Base-by-base conservation (phyloP, 1,140 invertebrate species). In the Bombus balteatus region DNA sequence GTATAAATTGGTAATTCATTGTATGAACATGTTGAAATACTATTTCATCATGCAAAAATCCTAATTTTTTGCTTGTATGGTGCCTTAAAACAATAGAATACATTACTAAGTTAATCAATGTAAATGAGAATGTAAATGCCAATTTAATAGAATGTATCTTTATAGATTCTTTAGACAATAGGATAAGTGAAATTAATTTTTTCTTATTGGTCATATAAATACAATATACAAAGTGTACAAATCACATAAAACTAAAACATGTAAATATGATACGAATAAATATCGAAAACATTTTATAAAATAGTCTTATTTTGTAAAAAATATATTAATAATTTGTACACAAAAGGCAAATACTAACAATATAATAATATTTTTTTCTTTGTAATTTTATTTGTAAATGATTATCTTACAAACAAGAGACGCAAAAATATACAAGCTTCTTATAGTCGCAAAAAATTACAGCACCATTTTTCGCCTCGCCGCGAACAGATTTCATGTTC, bases 351-450 rank as follows among this genome's bases (percentile, higher is more conserved):
- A 83, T 9, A 34, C 10, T 53, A 73, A 71, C 32, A 3, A 25
- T 37, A 34, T 39, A 34, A 28, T 37, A 39, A 66, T 57, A 37
- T 75, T 34, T 25, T 86, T 87, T 88, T 80, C 81, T 62, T 91
- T 62, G 78, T 87, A 83, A 85, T 92, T 84, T 92, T 91, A 91
- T 92, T 92, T 92, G 91, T 92, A 92, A 93, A 94, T 93, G 86
- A 94, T 94, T 93, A 94, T 93, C 87, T 93, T 94, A 94, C 92
- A 94, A 94, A 94, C 92, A 93, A 94, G 93, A 93, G 92, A 91
- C 94, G 93, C 92, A 92, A 92, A 94, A 94, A 94, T 94, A 94
- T 94, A 94, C 92, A 94, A 94, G 91, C 92, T 94, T 92, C 89
- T 94, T 92, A 92, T 92, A 89, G 91, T 90, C 91, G 92, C 91